Conservation (phyloP, 1,140 invertebrate genomes). For the Bombus soroeensis region DNA sequence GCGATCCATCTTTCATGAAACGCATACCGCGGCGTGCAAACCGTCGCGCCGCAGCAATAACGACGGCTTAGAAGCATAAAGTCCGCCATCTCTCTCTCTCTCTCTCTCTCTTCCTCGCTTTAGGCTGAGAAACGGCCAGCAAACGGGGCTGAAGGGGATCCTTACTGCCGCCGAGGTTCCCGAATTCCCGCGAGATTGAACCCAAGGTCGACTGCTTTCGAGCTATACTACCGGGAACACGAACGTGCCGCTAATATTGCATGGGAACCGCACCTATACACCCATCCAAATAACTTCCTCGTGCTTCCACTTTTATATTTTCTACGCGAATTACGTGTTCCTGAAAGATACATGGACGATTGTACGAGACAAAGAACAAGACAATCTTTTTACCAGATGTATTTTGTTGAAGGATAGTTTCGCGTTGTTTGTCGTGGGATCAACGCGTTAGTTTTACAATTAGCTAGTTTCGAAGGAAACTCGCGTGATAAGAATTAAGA, state of each 20-base stretch:
- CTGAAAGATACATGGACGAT: not conserved
- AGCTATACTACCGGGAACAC: conserved; percentile 21
- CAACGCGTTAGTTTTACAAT: no score
- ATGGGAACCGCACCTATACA: not conserved
- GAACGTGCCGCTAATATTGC: conserved; percentile 46
- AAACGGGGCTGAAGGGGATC: not conserved
- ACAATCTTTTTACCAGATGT: no score
- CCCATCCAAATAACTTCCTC: not conserved
- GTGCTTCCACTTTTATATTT: not conserved
- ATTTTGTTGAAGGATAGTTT: no score
- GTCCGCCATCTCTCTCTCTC: not conserved
- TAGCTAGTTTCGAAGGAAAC: no score
- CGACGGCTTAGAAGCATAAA: conserved; percentile 58
- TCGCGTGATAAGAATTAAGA: no score
- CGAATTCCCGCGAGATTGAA: conserved; percentile 56
- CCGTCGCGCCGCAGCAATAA: conserved; percentile 55
- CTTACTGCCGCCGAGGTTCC: conserved; percentile 39
- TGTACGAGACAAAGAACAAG: not conserved
- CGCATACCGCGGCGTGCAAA: conserved; percentile 63
- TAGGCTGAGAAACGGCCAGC: not conserved
- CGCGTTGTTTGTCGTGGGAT: not conserved
- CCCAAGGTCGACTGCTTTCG: conserved; percentile 45
- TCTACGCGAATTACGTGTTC: not conserved
- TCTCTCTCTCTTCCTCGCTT: not conserved
- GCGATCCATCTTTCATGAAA: conserved; percentile 69